Percentiles rank a stretch among this genome's conserved stretches.
phyloP scores from a whole-genome alignment of 2,888 invertebrate genomes.

The Asteroscopus sphinx region DNA sequence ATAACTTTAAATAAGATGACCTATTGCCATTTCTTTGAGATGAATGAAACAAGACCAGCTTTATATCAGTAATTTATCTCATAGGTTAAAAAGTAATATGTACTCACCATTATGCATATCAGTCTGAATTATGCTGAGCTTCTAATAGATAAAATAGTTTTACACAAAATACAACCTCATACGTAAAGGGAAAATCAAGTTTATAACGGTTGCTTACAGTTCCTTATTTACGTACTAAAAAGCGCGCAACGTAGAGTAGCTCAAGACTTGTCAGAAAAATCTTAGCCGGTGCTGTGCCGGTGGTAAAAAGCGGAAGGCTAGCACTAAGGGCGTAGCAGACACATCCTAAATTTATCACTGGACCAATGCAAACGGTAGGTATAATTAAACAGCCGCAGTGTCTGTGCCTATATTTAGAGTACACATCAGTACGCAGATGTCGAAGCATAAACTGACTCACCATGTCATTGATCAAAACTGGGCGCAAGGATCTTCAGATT shows the following conservation, averaged over 20 bases:
- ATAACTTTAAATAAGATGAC: no score
- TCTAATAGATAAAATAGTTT: conserved; percentile 10
- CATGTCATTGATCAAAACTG: conserved; percentile 60
- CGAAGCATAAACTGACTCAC: conserved; percentile 70
- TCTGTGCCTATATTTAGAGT: conserved; percentile 75
- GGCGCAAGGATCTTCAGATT: conserved; percentile 39
- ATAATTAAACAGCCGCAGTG: conserved; percentile 64
- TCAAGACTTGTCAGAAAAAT: neutral
- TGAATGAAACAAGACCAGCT: neutral
- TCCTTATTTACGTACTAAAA: neutral
- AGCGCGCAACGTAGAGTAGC: neutral
- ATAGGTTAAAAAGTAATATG: conserved; percentile 42
- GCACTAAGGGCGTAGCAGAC: conserved; percentile 31
- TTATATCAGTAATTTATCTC: conserved; percentile 31
- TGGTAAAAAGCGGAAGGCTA: conserved; percentile 36
- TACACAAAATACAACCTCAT: neutral
- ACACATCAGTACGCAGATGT: conserved; percentile 71
- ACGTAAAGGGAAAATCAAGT: neutral
- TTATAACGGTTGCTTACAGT: neutral
- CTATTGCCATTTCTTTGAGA: conserved; percentile 13
- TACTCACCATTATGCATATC: conserved; percentile 13
- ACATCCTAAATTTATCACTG: conserved; percentile 50
- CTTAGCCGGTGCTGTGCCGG: neutral
- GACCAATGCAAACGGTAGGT: conserved; percentile 51
- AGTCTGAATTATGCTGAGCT: conserved; percentile 12